Conservation (phyloP, 92 coral and sea anemone species). For the Actinernus sp. region DNA sequence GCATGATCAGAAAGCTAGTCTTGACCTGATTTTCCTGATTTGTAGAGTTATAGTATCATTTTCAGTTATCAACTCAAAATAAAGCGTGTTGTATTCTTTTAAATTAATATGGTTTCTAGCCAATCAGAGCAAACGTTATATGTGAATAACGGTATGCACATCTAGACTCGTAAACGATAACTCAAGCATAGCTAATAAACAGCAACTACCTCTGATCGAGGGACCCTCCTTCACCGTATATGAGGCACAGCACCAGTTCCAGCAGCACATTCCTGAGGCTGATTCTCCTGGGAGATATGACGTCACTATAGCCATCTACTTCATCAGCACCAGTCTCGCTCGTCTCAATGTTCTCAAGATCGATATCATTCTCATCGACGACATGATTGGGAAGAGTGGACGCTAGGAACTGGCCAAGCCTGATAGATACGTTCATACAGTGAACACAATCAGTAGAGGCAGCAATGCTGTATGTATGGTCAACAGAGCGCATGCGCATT, state of each 20-base stretch:
- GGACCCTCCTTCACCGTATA: slow-evolving; percentile 79
- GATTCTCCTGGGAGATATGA: slow-evolving; percentile 67
- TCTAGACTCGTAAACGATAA: no score
- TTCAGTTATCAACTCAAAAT: no score
- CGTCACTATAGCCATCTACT: slow-evolving; percentile 17
- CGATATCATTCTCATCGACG: slow-evolving; percentile 67
- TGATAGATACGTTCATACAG: neutral
- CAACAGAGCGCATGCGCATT: no score
- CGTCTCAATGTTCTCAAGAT: neutral
- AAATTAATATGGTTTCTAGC: no score
- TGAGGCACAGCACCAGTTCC: slow-evolving; percentile 79
- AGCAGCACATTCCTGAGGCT: slow-evolving; percentile 79
- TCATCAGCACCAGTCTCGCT: slow-evolving; percentile 7
- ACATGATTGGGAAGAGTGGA: slow-evolving; percentile 68
- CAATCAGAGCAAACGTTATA: no score
- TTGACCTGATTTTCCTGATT: no score
- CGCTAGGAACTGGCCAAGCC: slow-evolving; percentile 94
- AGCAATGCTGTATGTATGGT: no score
- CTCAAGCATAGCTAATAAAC: no score
- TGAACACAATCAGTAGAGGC: neutral
- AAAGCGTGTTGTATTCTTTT: no score
- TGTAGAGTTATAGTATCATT: no score
- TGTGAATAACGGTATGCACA: no score
- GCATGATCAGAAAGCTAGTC: no score
- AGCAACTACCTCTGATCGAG: slow-evolving; percentile 78